Evolutionary conservation across 2,797 vertebrate species (phyloP).

Genomic region (Poeciliopsis gracilis): DNA sequence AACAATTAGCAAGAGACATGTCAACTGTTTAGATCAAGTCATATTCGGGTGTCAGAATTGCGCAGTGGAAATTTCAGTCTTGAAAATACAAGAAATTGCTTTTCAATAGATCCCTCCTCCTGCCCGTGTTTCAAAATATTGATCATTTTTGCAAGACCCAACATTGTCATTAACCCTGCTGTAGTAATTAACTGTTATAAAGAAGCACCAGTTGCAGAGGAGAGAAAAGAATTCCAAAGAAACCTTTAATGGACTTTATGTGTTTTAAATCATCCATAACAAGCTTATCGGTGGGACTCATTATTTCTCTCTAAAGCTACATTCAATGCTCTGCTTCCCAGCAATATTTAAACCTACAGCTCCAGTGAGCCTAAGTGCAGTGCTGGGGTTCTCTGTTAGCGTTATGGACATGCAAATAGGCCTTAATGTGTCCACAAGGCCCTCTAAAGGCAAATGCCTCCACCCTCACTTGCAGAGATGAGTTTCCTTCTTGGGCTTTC

Average conservation of each 20-base stretch:
- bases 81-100: background rate
- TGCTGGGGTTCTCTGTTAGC: constrained; percentile 70
- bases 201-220: constrained; percentile 2
- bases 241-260: constrained; percentile 35
- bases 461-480: constrained; percentile 68
- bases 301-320: constrained; percentile 65
- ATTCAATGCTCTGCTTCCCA: constrained; percentile 67
- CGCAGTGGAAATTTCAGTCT: background rate
- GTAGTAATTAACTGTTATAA: background rate
- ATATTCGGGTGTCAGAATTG: background rate
- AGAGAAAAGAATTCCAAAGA: constrained; percentile 29
- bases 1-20: background rate
- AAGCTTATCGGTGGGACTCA: constrained; percentile 69
- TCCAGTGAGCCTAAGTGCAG: constrained; percentile 78
- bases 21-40: background rate
- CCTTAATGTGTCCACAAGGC: constrained; percentile 83
- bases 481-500: constrained; percentile 58
- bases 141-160: background rate
- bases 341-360: constrained; percentile 78
- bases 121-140: background rate
- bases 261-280: constrained; percentile 79
- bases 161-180: background rate
- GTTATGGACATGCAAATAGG: constrained; percentile 83
- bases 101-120: background rate
- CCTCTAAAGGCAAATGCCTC: constrained; percentile 80